Evolutionary conservation across 2,888 invertebrate species (phyloP).

Genomic region (Aplocera efformata): DNA sequence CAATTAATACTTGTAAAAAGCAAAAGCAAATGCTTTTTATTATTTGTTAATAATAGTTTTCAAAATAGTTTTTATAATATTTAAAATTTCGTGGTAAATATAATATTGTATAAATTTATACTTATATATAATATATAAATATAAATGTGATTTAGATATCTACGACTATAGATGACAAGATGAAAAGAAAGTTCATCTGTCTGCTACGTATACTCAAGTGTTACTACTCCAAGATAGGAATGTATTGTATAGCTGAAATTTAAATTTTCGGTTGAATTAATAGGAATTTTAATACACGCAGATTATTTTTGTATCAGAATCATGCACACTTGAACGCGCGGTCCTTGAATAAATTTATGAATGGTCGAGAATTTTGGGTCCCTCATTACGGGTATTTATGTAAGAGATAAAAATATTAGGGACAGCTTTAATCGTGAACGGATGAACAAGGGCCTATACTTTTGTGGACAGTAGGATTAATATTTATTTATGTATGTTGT

Average conservation of each 20-base stretch:
- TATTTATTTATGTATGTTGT: constrained; percentile 8
- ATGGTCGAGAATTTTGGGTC: constrained; percentile 67
- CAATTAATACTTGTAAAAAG: no score
- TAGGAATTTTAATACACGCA: constrained; percentile 65
- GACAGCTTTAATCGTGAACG: constrained; percentile 75
- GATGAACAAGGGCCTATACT: constrained; percentile 54
- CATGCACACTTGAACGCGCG: constrained; percentile 73
- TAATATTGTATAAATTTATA: no score
- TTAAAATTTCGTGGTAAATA: no score
- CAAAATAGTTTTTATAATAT: no score
- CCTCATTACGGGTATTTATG: constrained; percentile 79
- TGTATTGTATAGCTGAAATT: constrained; percentile 21
- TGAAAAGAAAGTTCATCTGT: no score
- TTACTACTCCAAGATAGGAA: constrained; percentile 8
- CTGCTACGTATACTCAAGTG: no score
- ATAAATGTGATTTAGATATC: no score
- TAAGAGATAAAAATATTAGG: constrained; percentile 80
- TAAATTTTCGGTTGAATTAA: constrained; percentile 51
- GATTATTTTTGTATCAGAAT: constrained; percentile 79
- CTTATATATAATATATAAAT: no score
- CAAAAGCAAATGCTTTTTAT: no score
- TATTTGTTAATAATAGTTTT: no score
- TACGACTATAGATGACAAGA: no score
- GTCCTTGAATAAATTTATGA: constrained; percentile 73
- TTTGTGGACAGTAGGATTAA: constrained; percentile 40